These are phyloP conservation scores for Danionella cerebrum DNA, from an alignment of 2,113 vertebrate species.

Conservation along the genomic window DNA sequence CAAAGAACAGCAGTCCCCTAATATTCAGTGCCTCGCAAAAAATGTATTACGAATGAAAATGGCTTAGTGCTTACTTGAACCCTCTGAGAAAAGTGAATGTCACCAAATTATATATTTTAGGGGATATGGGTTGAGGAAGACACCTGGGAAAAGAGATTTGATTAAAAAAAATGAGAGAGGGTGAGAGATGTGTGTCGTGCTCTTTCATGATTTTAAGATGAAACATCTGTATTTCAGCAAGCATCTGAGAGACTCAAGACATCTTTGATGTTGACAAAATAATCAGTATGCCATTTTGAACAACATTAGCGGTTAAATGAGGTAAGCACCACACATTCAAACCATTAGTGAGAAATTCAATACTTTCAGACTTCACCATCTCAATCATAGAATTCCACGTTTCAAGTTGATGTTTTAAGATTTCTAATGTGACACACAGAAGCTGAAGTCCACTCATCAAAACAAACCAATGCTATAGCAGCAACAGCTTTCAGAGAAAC, in stretches of 20 bases:
- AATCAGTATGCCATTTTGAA: slow-evolving; percentile 4
- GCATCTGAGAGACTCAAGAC: slow-evolving; percentile 18
- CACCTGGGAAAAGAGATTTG: background rate
- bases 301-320: background rate
- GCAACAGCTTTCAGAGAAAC: too few relatives aligned
- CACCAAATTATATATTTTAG: slow-evolving; percentile 43
- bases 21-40: slow-evolving; percentile 40
- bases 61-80: slow-evolving; percentile 47
- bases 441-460: too few relatives aligned
- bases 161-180: background rate
- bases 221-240: slow-evolving; percentile 31
- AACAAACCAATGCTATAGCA: too few relatives aligned
- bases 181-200: slow-evolving; percentile 13
- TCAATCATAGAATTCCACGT: too few relatives aligned
- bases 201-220: slow-evolving; percentile 27
- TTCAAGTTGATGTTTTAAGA: too few relatives aligned
- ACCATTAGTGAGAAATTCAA: background rate
- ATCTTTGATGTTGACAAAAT: slow-evolving; percentile 25
- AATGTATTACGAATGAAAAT: slow-evolving; percentile 50
- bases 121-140: slow-evolving; percentile 15
- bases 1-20: slow-evolving; percentile 35
- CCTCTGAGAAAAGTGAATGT: slow-evolving; percentile 36
- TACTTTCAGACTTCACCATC: background rate
- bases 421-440: too few relatives aligned
- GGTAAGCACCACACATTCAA: background rate